Evolutionary conservation across 2,888 invertebrate species (phyloP).

Genomic region (Agelastica alni): DNA sequence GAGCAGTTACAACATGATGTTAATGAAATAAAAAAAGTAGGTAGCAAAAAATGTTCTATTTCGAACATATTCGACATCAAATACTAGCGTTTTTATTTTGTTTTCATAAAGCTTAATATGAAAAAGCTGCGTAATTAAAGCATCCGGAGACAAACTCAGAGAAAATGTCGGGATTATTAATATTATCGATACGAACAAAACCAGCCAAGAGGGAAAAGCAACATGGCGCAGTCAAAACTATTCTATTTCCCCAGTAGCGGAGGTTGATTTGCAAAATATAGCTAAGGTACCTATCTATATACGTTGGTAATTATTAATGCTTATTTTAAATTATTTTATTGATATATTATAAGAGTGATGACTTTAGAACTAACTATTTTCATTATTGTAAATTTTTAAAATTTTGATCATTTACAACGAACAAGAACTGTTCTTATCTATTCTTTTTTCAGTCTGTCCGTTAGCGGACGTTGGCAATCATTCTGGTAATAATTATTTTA

Average conservation of each 20-base stretch:
- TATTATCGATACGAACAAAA: constrained; percentile 38
- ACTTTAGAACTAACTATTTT: too few species aligned
- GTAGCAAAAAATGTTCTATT: neutral
- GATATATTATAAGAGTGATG: too few species aligned
- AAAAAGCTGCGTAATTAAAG: constrained; percentile 23
- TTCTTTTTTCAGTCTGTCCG: too few species aligned
- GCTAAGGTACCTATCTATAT: too few species aligned
- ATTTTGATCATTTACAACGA: too few species aligned
- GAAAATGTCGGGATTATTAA: constrained; percentile 34
- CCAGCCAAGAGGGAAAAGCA: constrained; percentile 25
- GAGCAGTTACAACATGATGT: constrained; percentile 2
- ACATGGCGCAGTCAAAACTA: constrained; percentile 34
- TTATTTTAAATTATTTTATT: too few species aligned
- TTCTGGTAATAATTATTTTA: too few species aligned
- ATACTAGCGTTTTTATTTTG: constrained; percentile 9
- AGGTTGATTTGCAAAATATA: too few species aligned
- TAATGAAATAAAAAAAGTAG: constrained; percentile 9
- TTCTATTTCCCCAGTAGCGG: constrained; percentile 26
- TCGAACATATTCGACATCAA: constrained; percentile 13
- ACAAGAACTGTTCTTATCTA: too few species aligned
- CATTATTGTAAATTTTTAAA: too few species aligned
- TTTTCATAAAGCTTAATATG: constrained; percentile 13
- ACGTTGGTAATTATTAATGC: too few species aligned
- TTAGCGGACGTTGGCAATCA: too few species aligned
- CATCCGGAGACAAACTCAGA: constrained; percentile 14